A percentile compares a stretch with the other conserved stretches of the same genome.
Conservation (phyloP, 1,140 invertebrate genomes). For the Panagrolaimus sp. region DNA sequence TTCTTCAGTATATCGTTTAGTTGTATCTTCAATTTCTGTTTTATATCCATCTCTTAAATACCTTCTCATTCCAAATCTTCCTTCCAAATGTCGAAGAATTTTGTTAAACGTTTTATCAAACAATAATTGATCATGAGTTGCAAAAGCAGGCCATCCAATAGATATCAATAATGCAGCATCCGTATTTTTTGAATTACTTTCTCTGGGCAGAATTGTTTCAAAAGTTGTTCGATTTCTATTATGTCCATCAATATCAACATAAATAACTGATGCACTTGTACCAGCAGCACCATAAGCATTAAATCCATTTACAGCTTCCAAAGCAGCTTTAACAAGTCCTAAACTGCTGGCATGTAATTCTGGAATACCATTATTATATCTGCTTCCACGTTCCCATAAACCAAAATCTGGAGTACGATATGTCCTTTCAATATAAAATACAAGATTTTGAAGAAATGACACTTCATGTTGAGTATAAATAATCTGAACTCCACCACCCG, state of each 20-base stretch:
- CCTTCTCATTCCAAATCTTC: constrained; percentile 67
- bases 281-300: constrained; percentile 96
- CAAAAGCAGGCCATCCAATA: constrained; percentile 93
- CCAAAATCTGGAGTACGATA: constrained; percentile 95
- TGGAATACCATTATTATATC: constrained; percentile 93
- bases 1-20: constrained; percentile 42
- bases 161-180: constrained; percentile 82
- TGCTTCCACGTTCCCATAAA: constrained; percentile 88
- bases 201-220: constrained; percentile 90
- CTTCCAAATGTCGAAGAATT: constrained; percentile 75
- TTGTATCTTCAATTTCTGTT: constrained; percentile 74
- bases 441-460: constrained; percentile 93
- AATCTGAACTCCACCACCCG: constrained; percentile 72
- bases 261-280: constrained; percentile 93
- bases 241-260: constrained; percentile 98
- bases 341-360: constrained; percentile 83
- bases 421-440: constrained; percentile 96
- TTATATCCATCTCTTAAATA: constrained; percentile 92
- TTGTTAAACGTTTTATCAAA: constrained; percentile 80
- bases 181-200: constrained; percentile 91
- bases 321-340: constrained; percentile 67
- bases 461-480: constrained; percentile 78
- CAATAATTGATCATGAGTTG: constrained; percentile 83
- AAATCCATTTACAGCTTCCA: constrained; percentile 97
- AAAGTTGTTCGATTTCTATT: constrained; percentile 97